These are phyloP conservation scores for Sitophilus oryzae DNA, from an alignment of 1,140 invertebrate genomes.

Conservation along the genomic window DNA sequence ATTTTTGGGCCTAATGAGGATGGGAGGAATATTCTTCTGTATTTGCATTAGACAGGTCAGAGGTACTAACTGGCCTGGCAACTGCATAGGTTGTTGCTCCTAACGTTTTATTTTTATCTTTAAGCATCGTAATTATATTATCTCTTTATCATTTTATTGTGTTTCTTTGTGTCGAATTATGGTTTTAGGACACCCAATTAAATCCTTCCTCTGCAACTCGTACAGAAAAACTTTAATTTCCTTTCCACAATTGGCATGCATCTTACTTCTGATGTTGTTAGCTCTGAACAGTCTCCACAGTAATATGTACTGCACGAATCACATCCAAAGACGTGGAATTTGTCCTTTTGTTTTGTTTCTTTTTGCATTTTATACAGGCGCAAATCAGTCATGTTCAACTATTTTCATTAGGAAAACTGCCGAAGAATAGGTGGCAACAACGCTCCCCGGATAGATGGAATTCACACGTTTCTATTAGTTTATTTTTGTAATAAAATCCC, in stretches of 20 bases:
- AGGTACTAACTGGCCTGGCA: neutral
- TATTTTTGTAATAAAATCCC: no score
- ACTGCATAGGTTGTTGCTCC: neutral
- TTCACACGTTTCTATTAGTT: no score
- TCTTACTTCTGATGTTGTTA: slow-evolving; percentile 8
- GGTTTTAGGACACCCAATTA: slow-evolving; percentile 7
- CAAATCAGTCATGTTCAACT: no score
- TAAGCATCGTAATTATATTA: no score
- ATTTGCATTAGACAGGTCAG: neutral
- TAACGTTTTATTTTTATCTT: slow-evolving; percentile 1
- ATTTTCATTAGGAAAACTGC: no score
- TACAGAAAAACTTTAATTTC: slow-evolving; percentile 1
- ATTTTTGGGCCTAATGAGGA: neutral
- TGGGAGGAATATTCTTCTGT: neutral
- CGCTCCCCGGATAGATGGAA: no score
- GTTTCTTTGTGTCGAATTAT: neutral
- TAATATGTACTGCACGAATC: slow-evolving; percentile 9
- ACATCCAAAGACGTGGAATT: slow-evolving; percentile 1
- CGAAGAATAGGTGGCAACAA: no score
- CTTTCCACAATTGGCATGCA: slow-evolving; percentile 2
- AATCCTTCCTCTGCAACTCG: slow-evolving; percentile 3
- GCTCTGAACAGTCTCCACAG: slow-evolving; percentile 4
- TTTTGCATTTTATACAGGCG: no score
- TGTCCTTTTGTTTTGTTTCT: no score
- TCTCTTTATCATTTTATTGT: neutral